Conservation (phyloP, 23 tunicate species). For the Phallusia fumigata region DNA sequence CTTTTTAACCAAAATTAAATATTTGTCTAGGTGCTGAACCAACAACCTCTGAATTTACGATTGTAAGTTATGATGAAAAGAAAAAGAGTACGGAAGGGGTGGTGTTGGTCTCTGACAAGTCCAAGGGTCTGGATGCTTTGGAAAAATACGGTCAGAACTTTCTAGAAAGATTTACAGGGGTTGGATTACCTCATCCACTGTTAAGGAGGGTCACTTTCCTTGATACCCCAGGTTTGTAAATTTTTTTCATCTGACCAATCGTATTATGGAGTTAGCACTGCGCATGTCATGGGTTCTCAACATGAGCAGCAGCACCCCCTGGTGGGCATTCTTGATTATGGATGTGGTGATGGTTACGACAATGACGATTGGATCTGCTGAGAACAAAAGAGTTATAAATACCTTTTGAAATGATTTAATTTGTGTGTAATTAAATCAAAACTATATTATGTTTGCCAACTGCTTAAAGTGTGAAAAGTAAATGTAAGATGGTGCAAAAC, state of each 20-base stretch:
- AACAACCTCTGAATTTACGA: constrained; percentile 68
- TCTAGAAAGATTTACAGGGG: constrained; percentile 62
- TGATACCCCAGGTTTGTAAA: constrained; percentile 48
- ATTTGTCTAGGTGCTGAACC: constrained; percentile 57
- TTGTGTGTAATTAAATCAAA: too few species aligned
- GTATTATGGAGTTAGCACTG: too few species aligned
- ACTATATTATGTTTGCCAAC: too few species aligned
- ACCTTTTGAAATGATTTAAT: too few species aligned
- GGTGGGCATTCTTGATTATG: too few species aligned
- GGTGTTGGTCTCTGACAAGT: constrained; percentile 52
- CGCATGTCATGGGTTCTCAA: neutral
- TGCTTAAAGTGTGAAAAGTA: too few species aligned
- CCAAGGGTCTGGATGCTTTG: constrained; percentile 45
- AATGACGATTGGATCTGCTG: too few species aligned
- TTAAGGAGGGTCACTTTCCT: constrained; percentile 58
- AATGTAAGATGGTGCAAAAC: too few species aligned
- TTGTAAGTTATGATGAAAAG: constrained; percentile 57
- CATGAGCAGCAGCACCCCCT: too few species aligned
- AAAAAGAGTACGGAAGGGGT: constrained; percentile 60
- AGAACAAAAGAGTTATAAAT: too few species aligned
- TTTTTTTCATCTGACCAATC: too few species aligned
- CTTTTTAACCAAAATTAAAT: neutral
- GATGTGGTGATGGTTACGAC: too few species aligned
- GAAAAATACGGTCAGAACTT: constrained; percentile 68
- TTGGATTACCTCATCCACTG: constrained; percentile 68